A percentile compares a stretch with the other conserved stretches of the same genome.
These are phyloP conservation scores for Mus minutoides DNA, from an alignment of 2,797 vertebrate species.

Conservation along the genomic window DNA sequence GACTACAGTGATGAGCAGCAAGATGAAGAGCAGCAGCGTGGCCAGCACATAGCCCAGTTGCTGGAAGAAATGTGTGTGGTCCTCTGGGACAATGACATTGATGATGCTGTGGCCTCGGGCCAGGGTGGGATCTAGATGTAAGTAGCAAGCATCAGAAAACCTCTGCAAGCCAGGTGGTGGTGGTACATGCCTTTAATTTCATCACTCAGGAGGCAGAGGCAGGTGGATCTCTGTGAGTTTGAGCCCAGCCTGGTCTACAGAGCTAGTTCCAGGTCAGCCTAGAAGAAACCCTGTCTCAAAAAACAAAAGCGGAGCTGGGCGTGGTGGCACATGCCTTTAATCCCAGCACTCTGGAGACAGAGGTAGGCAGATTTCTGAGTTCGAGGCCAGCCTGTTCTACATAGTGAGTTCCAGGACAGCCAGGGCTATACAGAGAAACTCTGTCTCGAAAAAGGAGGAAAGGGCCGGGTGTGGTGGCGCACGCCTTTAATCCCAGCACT, in stretches of 20 bases:
- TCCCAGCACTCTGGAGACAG: too few species aligned
- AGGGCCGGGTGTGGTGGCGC: too few species aligned
- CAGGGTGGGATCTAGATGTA: slow-evolving; percentile 87
- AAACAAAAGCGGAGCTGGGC: not conserved
- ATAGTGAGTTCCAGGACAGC: too few species aligned
- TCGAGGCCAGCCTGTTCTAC: too few species aligned
- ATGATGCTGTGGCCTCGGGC: slow-evolving; percentile 90
- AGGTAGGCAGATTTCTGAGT: too few species aligned
- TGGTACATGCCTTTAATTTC: not conserved
- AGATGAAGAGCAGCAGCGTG: slow-evolving; percentile 91
- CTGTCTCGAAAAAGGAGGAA: too few species aligned
- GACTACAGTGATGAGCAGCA: slow-evolving; percentile 90
- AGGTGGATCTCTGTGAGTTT: not conserved
- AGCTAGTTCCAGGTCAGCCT: not conserved
- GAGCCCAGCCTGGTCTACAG: not conserved
- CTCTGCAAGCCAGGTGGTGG: not conserved
- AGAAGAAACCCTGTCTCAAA: not conserved
- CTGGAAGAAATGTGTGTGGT: slow-evolving; percentile 92
- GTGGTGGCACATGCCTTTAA: too few species aligned
- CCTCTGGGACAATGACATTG: slow-evolving; percentile 95
- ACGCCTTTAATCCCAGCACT: too few species aligned
- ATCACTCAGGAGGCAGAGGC: not conserved
- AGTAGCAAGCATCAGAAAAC: not conserved
- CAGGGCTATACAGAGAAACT: too few species aligned
- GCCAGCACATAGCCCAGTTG: slow-evolving; percentile 96